Conservation (phyloP, 2,797 vertebrate species). For the Amblyopsis hoosieri region DNA sequence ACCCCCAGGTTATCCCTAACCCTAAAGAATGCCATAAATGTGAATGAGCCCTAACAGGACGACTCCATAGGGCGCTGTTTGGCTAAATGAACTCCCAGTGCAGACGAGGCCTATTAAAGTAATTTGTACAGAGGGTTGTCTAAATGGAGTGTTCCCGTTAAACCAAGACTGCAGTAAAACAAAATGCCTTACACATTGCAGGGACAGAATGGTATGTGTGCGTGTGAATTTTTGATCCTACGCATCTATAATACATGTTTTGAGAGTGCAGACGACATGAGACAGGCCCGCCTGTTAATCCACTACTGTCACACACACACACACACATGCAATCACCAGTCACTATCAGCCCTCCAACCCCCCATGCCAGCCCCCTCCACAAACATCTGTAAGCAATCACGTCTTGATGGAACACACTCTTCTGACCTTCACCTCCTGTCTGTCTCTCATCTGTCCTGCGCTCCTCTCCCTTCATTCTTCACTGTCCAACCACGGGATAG, state of each 20-base stretch:
- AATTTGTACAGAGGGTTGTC: conserved; percentile 62
- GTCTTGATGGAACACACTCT: conserved; percentile 44
- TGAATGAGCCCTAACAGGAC: conserved; percentile 50
- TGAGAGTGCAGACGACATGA: background rate
- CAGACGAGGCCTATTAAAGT: conserved; percentile 66
- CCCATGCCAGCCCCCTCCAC: conserved; percentile 31
- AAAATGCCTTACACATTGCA: conserved; percentile 56
- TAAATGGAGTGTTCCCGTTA: conserved; percentile 68
- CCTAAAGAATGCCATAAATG: conserved; percentile 47
- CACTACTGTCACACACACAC: conserved; percentile 13
- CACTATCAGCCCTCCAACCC: conserved; percentile 38
- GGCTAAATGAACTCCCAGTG: conserved; percentile 61
- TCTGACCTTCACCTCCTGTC: conserved; percentile 47
- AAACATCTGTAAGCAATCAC: conserved; percentile 76
- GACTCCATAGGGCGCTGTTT: conserved; percentile 39
- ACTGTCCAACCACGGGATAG: no score
- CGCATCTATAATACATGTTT: background rate
- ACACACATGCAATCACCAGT: conserved; percentile 31
- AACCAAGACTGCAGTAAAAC: conserved; percentile 64
- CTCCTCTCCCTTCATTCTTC: background rate
- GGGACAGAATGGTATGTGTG: conserved; percentile 22
- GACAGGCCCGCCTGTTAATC: no score
- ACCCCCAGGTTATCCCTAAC: conserved; percentile 25
- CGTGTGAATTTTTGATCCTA: conserved; percentile 30
- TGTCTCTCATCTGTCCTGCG: background rate